Base-by-base conservation (phyloP, 2,888 invertebrate genomes). In the Creontiades dilutus region DNA sequence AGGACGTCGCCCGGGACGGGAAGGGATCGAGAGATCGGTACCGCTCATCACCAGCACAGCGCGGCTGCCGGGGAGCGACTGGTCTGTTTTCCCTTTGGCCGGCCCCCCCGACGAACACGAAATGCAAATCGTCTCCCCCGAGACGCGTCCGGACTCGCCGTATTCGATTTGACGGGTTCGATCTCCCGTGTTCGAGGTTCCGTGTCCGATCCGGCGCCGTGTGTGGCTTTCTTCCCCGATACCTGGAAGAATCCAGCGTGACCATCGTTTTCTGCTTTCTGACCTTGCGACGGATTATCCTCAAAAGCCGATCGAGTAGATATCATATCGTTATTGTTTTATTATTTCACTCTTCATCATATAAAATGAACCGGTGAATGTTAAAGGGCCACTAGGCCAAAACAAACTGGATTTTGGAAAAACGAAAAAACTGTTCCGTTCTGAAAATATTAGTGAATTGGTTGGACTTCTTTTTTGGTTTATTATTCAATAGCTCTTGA, bases 21-120 rank as follows among this genome's bases (percentile, higher is more conserved):
- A 5, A 68, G 68, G 0, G 3, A 23, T n/a, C 5, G 0, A 5
- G 0, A 9, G 68, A 68, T 68, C 68, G 68, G 68, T 23, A 68
- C 27, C 68, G 68, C 68, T 68, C 68, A 68, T 68, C 68, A 68
- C 68, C 68, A 68, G 68, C 68, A 68, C 68, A 23, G 68, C 23
- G 68, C 68, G 68, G 68, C 68, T 68, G 68, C 68, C 68, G 68
- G 68, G 27, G 68, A 68, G 68, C 68, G 68, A 68, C 68, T 68
- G 68, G 27, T 9, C 12, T 13, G 12, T 23, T n/a, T 68, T 68
- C 19, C 68, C 68, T 68, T 68, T 68, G 12, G 68, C 19, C 68
- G 61, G 52, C 52, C n/a, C 23, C 68, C 23, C 23, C 37, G 37
- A 37, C 37, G 37, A 37, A 4, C 37, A 37, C 37, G 11, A 16